phyloP scores from a whole-genome alignment of 2,797 vertebrate genomes.

The Megalops cyprinoides region DNA sequence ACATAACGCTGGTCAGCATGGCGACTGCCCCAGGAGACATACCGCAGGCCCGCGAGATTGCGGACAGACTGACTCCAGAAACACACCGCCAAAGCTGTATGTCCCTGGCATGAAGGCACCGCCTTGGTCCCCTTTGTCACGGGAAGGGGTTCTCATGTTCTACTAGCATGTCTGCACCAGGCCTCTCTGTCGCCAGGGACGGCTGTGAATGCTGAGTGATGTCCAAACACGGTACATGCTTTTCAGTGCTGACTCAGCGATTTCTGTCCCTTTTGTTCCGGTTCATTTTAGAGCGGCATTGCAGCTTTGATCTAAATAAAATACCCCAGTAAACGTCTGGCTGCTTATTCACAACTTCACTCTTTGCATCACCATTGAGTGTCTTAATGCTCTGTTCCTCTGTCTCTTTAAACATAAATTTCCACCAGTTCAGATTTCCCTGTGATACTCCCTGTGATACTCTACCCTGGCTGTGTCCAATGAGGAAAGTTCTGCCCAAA shows the following conservation, averaged over 20 bases:
- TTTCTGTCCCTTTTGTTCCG: no score
- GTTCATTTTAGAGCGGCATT: background rate
- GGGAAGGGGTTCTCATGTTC: background rate
- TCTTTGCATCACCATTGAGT: no score
- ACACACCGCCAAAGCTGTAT: constrained; percentile 15
- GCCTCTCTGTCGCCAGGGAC: no score
- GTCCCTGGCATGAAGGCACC: background rate
- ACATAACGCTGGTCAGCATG: constrained; percentile 58
- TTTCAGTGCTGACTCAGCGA: no score
- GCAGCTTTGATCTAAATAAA: background rate
- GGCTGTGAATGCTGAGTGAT: no score
- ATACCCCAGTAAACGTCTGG: no score
- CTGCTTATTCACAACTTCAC: no score
- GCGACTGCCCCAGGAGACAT: constrained; percentile 43
- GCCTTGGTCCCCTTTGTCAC: background rate
- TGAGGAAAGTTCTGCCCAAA: background rate
- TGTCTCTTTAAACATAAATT: background rate
- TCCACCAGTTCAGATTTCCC: background rate
- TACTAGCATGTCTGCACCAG: no score
- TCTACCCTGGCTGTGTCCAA: background rate
- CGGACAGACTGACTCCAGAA: constrained; percentile 39
- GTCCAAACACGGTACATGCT: no score
- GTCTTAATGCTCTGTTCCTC: no score
- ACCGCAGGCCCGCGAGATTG: constrained; percentile 22
- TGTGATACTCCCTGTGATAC: background rate